Evolutionary conservation across 2,888 invertebrate species (phyloP).

Genomic region (Orchesella flavescens): DNA sequence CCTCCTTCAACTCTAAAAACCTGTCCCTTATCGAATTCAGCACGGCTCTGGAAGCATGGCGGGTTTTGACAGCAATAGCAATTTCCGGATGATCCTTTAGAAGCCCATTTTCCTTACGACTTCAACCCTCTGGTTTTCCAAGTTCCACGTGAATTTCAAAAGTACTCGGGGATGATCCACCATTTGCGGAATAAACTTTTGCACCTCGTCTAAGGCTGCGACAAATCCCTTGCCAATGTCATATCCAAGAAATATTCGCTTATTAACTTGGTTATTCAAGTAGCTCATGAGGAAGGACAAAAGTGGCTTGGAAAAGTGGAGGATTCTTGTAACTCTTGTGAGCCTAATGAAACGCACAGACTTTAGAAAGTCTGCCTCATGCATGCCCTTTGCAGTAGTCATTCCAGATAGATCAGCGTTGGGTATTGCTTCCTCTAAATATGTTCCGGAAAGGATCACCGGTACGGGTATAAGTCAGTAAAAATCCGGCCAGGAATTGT

Average conservation of each 20-base stretch:
- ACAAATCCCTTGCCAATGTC: conserved; percentile 80
- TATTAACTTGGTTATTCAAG: conserved; percentile 78
- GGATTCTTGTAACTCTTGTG: conserved; percentile 76
- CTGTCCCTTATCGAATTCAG: conserved; percentile 79
- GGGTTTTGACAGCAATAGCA: conserved; percentile 80
- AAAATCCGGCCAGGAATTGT: no score
- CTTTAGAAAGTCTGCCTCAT: conserved; percentile 76
- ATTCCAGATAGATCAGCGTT: conserved; percentile 63
- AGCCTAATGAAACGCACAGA: conserved; percentile 76
- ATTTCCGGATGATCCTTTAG: conserved; percentile 79
- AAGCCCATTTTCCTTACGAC: conserved; percentile 78
- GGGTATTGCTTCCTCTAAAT: conserved; percentile 73
- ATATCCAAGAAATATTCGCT: conserved; percentile 78
- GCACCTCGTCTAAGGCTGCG: conserved; percentile 79
- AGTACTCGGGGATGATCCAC: conserved; percentile 74
- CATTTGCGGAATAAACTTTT: conserved; percentile 77
- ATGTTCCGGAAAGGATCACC: conserved; percentile 76
- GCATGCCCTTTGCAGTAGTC: conserved; percentile 73
- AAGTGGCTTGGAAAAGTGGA: conserved; percentile 73
- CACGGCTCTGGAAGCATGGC: conserved; percentile 79
- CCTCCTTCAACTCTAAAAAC: conserved; percentile 77
- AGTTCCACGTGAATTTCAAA: conserved; percentile 72
- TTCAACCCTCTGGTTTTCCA: conserved; percentile 74
- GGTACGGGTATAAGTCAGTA: no score
- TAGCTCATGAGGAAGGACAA: conserved; percentile 77